Evolutionary conservation across 2,888 invertebrate species (phyloP).

Genomic region (Euplagia quadripunctaria): DNA sequence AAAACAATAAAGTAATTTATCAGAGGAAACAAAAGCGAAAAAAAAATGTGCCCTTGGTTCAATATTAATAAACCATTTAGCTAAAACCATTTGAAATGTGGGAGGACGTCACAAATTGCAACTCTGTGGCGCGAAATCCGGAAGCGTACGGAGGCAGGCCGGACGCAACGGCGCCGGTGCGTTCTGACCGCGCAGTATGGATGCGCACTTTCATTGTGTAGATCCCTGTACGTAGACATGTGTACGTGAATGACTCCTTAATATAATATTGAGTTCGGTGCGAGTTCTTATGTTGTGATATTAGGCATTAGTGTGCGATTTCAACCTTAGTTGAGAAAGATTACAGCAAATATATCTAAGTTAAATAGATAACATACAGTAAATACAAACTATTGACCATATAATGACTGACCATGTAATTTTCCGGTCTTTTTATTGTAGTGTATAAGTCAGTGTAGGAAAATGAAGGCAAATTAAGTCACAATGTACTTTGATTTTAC

Average conservation of each 20-base stretch:
- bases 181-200: constrained; percentile 48
- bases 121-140: constrained; percentile 53
- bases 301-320: not conserved
- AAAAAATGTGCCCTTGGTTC: not conserved
- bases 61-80: constrained; percentile 32
- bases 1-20: not conserved
- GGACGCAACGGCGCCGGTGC: constrained; percentile 56
- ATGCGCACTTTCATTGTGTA: constrained; percentile 35
- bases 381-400: not conserved
- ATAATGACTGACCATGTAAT: not conserved
- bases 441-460: too few relatives aligned
- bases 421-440: too few relatives aligned
- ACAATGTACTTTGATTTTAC: too few relatives aligned
- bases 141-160: constrained; percentile 50
- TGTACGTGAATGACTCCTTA: not conserved
- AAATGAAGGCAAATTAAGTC: too few relatives aligned
- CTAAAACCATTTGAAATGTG: constrained; percentile 34
- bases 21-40: not conserved
- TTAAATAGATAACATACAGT: not conserved
- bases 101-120: constrained; percentile 57
- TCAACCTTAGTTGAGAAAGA: not conserved
- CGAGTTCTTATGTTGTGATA: not conserved
- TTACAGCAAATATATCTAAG: not conserved
- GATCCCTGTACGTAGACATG: constrained; percentile 5
- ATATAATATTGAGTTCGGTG: not conserved